Conservation (phyloP, 1,140 invertebrate species). For the Rhysida immarginata region DNA sequence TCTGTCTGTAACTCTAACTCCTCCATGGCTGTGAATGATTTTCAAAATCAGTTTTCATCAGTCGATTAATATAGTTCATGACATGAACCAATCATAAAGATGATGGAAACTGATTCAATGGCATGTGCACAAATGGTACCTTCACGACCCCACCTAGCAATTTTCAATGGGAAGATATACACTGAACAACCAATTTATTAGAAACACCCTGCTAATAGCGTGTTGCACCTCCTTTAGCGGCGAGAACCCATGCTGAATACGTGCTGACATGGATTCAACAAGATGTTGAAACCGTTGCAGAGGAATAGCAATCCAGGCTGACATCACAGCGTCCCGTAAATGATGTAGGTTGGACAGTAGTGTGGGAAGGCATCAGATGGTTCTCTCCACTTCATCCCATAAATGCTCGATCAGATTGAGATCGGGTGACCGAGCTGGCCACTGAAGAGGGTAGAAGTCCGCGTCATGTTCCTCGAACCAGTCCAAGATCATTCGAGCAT, state of each 20-base stretch:
- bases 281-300: neutral
- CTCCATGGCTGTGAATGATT: too few species aligned
- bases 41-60: too few species aligned
- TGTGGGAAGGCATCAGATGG: neutral
- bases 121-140: too few species aligned
- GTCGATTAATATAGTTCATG: too few species aligned
- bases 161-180: too few species aligned
- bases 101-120: too few species aligned
- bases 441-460: neutral
- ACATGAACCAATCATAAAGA: too few species aligned
- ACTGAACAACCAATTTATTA: neutral
- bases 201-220: neutral
- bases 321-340: neutral
- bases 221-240: neutral
- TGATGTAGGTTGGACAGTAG: neutral
- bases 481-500: neutral
- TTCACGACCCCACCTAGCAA: too few species aligned
- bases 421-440: neutral
- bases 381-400: neutral
- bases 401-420: neutral
- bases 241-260: neutral
- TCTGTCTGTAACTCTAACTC: too few species aligned
- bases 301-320: neutral
- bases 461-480: neutral
- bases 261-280: neutral